Base-by-base conservation (phyloP, 1,140 invertebrate genomes). In the Zophobas atratus region DNA sequence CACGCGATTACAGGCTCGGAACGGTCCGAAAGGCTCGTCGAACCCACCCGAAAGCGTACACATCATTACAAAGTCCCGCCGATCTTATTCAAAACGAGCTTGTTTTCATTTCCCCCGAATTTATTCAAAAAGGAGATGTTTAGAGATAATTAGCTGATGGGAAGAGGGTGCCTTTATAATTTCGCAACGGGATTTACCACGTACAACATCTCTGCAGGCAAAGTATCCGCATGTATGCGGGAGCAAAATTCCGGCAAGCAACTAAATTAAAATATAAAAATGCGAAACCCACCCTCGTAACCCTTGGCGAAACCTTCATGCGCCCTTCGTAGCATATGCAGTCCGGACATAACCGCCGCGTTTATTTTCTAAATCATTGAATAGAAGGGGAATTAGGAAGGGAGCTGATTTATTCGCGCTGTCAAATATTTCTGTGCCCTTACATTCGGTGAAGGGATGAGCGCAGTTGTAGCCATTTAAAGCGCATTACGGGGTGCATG, bases 321-420 rank as follows among this genome's bases (percentile, higher is more conserved):
- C 39, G 55, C 71, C 33, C 48, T 35, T 41, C 33, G 55, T 38
- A 73, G 39, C 71, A 73, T 73, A 73, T 73, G 51, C 33, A 73
- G 49, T 38, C 70, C 38, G 70, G 36, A 8, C 51, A 39, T 73
- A 55, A 73, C 71, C 70, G 71, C 51, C 55, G 49, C 71, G 71
- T 73, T 73, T 56, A 73, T 73, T 73, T 73, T 73, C 71, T 55
- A 73, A 73, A 73, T 73, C 71, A 73, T 73, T 73, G 71, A 73
- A 55, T 73, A 56, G 35, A 56, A 55, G 71, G 71, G 70, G n/a
- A 53, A 49, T 36, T 34, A 53, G 33, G 51, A 2, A 38, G 70
- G 71, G 71, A 72, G 48, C 55, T 73, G 71, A 73, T 73, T 73
- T 73, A 73, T 73, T 55, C 56, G 38, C 38, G 60, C 60, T 33